Evolutionary conservation across 2,797 vertebrate genomes (phyloP), one percentile per base, ranked within the genome.

Genomic region (Hybognathus amarus): DNA sequence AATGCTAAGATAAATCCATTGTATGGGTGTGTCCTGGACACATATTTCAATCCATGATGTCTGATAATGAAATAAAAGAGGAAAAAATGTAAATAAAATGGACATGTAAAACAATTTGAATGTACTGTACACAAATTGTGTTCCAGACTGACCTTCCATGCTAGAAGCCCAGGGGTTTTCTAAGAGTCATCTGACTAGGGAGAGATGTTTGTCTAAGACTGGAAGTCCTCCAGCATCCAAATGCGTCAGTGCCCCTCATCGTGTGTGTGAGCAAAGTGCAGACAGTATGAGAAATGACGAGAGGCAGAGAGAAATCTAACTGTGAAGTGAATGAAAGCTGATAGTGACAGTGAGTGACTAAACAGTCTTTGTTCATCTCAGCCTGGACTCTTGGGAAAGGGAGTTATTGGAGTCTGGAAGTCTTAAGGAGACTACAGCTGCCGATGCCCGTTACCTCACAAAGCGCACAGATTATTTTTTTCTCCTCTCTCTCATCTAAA

Each of bases 401-500:
- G 47, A 61, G 77, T 30, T 45, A 85, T 38, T 61, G 47, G 69
- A 83, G 84, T 61, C 66, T 59, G 36, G 71, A 89, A 84, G 83
- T 79, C 70, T 85, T 77, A 80, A 74, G 85, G 85, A 79, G 86
- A 86, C 66, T 83, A 92, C 93, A 94, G 93, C 94, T 94, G 93
- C 91, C 87, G 83, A 91, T 89, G 89, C 91, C 93, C 87, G 87
- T 94, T 91, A 94, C 88, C 87, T 88, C 89, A 88, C 91, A 88
- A 88, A 92, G 90, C 85, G 86, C 92, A 90, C 86, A 88, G 90
- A 89, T 87, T 86, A 90, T 90, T 92, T 85, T 10, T 13, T 85
- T 79, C 79, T 90, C 89, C 68, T 89, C 91, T 91, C 93, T 91
- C 89, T 90, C 82, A 84, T 94, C 94, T 95, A 95, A 92, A 95